phyloP scores from a whole-genome alignment of 2,113 vertebrate species.

The Struthio camelus region DNA sequence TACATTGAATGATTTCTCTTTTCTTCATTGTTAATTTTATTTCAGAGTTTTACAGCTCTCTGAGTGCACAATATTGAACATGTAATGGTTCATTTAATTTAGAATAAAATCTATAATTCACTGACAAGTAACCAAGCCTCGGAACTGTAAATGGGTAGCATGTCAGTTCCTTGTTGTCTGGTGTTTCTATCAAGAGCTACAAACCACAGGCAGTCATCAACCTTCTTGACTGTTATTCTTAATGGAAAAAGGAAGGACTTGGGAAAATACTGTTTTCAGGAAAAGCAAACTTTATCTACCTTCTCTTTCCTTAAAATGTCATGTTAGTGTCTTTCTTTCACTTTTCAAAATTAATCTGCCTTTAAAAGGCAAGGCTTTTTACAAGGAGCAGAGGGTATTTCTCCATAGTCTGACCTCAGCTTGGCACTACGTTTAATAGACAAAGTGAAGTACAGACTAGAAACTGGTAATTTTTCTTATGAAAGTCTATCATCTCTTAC shows the following conservation, averaged over 20 bases:
- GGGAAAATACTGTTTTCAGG: not conserved
- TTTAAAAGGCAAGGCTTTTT: not conserved
- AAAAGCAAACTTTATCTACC: not conserved
- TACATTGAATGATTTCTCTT: not conserved
- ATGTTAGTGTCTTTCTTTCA: not conserved
- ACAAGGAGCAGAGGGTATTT: not conserved
- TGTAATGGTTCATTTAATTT: slow-evolving; percentile 21
- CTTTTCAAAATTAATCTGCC: not conserved
- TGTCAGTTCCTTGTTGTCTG: not conserved
- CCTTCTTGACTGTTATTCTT: not conserved
- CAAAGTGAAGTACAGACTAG: not conserved
- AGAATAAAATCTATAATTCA: not conserved
- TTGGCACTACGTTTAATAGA: not conserved
- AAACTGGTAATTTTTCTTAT: not conserved
- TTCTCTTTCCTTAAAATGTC: not conserved
- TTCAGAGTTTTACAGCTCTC: slow-evolving; percentile 9
- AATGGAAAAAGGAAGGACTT: not conserved
- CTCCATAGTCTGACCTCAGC: not conserved
- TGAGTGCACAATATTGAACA: slow-evolving; percentile 8
- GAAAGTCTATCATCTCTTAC: not conserved
- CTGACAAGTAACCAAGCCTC: not conserved
- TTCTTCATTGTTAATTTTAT: slow-evolving; percentile 27
- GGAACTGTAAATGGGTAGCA: not conserved
- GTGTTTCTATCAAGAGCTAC: not conserved
- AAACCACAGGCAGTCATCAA: not conserved